These are phyloP conservation scores for Drosophila paranaensis DNA, from an alignment of 2,888 invertebrate genomes.

Conservation along the genomic window DNA sequence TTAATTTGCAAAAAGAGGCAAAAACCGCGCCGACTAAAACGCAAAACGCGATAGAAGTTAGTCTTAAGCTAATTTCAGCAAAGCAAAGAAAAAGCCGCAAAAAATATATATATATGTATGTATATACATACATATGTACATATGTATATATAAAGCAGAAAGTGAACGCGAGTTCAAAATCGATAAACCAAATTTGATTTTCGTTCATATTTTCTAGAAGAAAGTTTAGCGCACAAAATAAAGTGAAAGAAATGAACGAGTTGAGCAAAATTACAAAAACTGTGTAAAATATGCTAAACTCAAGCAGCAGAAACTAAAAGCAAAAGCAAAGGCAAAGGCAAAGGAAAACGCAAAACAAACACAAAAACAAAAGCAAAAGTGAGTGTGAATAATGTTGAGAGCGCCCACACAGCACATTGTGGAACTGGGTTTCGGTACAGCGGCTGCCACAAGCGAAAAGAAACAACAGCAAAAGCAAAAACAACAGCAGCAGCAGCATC, in stretches of 20 bases:
- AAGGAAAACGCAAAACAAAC: conserved; percentile 28
- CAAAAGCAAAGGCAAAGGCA: conserved; percentile 21
- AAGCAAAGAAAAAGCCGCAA: conserved; percentile 11
- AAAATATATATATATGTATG: not conserved
- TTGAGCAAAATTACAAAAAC: conserved; percentile 47
- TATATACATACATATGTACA: too few species aligned
- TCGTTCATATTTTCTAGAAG: conserved; percentile 53
- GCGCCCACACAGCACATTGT: conserved; percentile 85
- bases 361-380: conserved; percentile 62
- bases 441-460: conserved; percentile 38
- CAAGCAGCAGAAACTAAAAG: conserved; percentile 41
- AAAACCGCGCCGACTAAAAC: conserved; percentile 7
- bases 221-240: conserved; percentile 47
- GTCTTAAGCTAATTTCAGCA: conserved; percentile 1
- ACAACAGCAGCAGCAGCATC: conserved; percentile 31
- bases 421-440: conserved; percentile 83
- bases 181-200: conserved; percentile 29
- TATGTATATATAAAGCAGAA: conserved; percentile 8
- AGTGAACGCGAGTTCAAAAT: conserved; percentile 25
- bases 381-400: conserved; percentile 85
- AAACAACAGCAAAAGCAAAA: conserved; percentile 52
- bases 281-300: conserved; percentile 51
- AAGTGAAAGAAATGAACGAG: conserved; percentile 44
- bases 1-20: conserved; percentile 24
- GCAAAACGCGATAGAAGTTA: conserved; percentile 22